Evolutionary conservation across 2,113 vertebrate genomes (phyloP), one percentile per base, ranked within the genome.

Genomic region (Mastomys natalensis): DNA sequence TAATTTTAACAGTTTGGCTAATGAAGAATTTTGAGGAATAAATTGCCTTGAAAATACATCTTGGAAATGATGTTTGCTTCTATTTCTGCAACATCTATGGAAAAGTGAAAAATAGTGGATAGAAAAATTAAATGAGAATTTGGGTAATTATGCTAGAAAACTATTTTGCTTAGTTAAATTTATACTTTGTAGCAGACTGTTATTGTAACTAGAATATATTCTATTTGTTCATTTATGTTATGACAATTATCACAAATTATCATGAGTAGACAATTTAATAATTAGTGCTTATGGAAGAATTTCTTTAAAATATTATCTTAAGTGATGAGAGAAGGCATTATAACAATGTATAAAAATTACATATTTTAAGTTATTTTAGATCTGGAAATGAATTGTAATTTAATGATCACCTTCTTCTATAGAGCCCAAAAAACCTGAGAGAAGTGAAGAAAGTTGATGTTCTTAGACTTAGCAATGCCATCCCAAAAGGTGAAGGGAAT

Each of bases 121-220:
- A 94, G 51, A 45, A 85, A 10, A 92, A 93, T 64, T 89, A 62
- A 66, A 60, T 87, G 4, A 80, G 16, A 58, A 43, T 86, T 89
- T 74, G 17, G n/a, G 17, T 82, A 86, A 72, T 64, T 58, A 0
- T 10, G 55, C 62, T 78, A 70, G 5, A 3, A 64, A 29, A 68
- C 21, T 80, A 0, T 26, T 53, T 94, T 91, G 48, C 31, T 66
- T 68, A 34, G 17, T 64, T 78, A 48, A 89, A 89, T 93, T 58
- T 80, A 68, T 88, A 73, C 15, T 78, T 89, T 48, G 0, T 76
- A 74, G 58, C 7, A 58, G 22, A 74, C 12, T 55, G 6, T 9
- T 62, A 76, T 62, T 34, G 87, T 64, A 40, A 26, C 29, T 11
- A 87, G 22, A 80, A 43, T 31, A 88, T 29, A 37, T 55, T 66